These are phyloP conservation scores for Podarcis cretensis DNA, from an alignment of 2,113 vertebrate species.

Conservation along the genomic window DNA sequence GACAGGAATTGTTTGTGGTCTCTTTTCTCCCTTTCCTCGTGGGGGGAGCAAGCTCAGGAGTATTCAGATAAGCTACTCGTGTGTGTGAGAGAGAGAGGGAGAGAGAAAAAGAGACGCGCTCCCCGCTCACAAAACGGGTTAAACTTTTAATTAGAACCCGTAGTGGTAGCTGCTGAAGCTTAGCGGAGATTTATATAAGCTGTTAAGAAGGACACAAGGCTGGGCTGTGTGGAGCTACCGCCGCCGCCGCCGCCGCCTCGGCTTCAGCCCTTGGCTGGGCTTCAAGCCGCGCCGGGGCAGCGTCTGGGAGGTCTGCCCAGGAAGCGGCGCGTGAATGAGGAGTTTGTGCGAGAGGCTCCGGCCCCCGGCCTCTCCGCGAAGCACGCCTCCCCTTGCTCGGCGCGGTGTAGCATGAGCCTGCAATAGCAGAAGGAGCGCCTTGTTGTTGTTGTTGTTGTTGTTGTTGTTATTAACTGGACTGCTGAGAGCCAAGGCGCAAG, in stretches of 20 bases:
- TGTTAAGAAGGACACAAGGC: slow-evolving; percentile 72
- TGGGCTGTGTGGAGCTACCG: slow-evolving; percentile 68
- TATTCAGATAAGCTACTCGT: accelerated
- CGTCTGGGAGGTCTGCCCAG: slow-evolving; percentile 81
- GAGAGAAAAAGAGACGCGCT: neutral
- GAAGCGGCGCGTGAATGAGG: slow-evolving; percentile 73
- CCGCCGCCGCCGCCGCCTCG: slow-evolving; percentile 35
- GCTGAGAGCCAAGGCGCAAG: too few species aligned
- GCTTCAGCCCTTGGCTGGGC: slow-evolving; percentile 70
- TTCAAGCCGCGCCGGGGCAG: slow-evolving; percentile 75
- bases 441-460: too few species aligned
- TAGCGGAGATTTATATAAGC: slow-evolving; percentile 73
- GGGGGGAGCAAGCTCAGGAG: too few species aligned
- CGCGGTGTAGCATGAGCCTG: slow-evolving; percentile 43
- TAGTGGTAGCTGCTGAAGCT: slow-evolving; percentile 67
- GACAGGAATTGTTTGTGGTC: neutral
- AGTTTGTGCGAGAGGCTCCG: slow-evolving; percentile 75
- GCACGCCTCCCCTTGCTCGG: slow-evolving; percentile 58
- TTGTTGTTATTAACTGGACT: too few species aligned
- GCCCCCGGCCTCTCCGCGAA: slow-evolving; percentile 64
- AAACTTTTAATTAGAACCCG: slow-evolving; percentile 69
- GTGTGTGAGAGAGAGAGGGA: neutral
- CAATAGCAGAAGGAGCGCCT: slow-evolving; percentile 17
- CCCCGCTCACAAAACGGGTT: slow-evolving; percentile 48
- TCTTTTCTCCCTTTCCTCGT: neutral